Evolutionary conservation across 1,140 invertebrate species (phyloP).

Genomic region (Portunus trituberculatus): DNA sequence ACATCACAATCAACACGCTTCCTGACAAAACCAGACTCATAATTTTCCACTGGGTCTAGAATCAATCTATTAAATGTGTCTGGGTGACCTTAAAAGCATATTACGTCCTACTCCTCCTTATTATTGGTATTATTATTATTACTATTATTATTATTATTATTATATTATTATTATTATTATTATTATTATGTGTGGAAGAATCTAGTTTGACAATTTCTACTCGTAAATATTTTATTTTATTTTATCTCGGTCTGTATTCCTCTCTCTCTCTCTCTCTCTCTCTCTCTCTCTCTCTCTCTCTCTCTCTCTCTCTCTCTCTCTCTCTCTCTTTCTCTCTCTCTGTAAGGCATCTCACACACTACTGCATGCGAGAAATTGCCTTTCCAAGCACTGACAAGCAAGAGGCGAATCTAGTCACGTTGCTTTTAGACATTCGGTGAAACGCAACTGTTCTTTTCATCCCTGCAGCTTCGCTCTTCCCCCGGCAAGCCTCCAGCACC

Average conservation of each 20-base stretch:
- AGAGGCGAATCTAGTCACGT: background rate
- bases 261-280: background rate
- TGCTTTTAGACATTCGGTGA: background rate
- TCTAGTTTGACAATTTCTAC: too few relatives aligned
- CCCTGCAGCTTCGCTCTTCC: background rate
- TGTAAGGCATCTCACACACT: background rate
- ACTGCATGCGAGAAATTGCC: background rate
- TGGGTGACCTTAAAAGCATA: too few relatives aligned
- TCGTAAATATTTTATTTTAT: background rate
- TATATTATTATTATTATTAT: too few relatives aligned
- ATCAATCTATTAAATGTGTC: too few relatives aligned
- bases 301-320: slow-evolving; percentile 4
- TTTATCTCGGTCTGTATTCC: background rate
- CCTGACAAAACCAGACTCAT: too few relatives aligned
- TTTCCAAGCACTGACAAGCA: background rate
- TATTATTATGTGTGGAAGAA: too few relatives aligned
- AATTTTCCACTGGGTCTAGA: too few relatives aligned
- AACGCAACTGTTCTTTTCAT: background rate
- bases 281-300: background rate
- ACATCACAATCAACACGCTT: too few relatives aligned
- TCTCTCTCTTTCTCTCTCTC: background rate
- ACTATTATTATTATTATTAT: too few relatives aligned
- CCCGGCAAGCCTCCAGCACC: too few relatives aligned
- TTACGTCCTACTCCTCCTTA: too few relatives aligned
- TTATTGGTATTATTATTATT: too few relatives aligned